Evolutionary conservation across 1,140 invertebrate species (phyloP).

Genomic region (Parapsyche elsis): DNA sequence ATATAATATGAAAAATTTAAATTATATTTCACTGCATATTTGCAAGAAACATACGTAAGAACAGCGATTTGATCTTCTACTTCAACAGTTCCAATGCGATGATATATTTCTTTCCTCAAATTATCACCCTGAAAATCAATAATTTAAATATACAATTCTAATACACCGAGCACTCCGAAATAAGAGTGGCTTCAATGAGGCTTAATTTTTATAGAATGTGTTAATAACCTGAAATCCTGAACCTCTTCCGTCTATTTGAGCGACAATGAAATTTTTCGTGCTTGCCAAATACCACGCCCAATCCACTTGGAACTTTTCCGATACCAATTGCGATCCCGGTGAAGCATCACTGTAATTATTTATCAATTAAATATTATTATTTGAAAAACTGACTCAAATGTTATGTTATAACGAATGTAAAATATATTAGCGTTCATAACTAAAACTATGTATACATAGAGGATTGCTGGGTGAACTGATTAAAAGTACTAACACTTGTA

Average conservation of each 20-base stretch:
- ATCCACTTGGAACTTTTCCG: slow-evolving; percentile 76
- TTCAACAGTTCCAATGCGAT: slow-evolving; percentile 71
- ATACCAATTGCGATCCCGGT: slow-evolving; percentile 81
- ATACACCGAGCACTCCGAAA: background rate
- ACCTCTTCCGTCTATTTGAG: slow-evolving; percentile 82
- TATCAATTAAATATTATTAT: background rate
- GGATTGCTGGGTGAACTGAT: background rate
- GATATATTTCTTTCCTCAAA: slow-evolving; percentile 78
- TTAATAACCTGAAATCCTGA: slow-evolving; percentile 73
- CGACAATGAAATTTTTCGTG: slow-evolving; percentile 80
- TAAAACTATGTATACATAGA: too few relatives aligned
- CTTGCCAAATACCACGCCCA: slow-evolving; percentile 84
- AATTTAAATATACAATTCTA: slow-evolving; percentile 25
- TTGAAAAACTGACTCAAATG: too few relatives aligned
- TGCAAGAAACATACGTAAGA: slow-evolving; percentile 68
- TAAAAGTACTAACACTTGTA: slow-evolving; percentile 79
- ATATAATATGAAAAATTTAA: background rate
- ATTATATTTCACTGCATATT: too few relatives aligned
- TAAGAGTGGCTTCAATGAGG: background rate
- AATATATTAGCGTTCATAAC: too few relatives aligned
- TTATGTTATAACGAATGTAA: too few relatives aligned
- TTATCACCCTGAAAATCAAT: slow-evolving; percentile 74
- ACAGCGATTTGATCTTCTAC: slow-evolving; percentile 91
- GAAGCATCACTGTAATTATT: slow-evolving; percentile 73
- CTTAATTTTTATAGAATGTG: background rate